Base-by-base conservation (phyloP, 1,140 invertebrate species). In the Delia radicum region DNA sequence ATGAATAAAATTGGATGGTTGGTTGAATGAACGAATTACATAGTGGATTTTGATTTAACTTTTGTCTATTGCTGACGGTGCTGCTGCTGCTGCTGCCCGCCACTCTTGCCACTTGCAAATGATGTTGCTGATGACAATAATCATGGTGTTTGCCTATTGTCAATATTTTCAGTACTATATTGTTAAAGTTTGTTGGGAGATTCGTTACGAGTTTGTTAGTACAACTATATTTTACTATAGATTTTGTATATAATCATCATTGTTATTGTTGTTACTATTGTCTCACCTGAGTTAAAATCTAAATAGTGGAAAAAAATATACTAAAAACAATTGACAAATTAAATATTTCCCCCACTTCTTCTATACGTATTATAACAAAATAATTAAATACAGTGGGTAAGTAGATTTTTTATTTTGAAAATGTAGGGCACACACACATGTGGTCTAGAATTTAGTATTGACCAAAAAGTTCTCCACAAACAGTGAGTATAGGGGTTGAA, bases 251-350 rank as follows among this genome's bases (percentile, higher is more conserved):
- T 8, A 42, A 42, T 42, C 27, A 10, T 33, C 27, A 10, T 33
- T 69, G 65, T 21, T 69, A 21, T 69, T 69, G 29, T 31, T 33
- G 31, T 69, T 33, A 69, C 65, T 67, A 15, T 18, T 67, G 46
- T 61, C 73, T 74, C 73, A 74, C 48, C 27, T 63, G 73, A 74
- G 73, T 63, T 21, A 61, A 61, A 74, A 74, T 62, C 73, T 74
- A 74, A 74, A 74, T 74, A 46, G 42, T 74, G 73, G 48, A 46
- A 72, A 76, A n/a, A n/a, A n/a, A n/a, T n/a, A 73, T 61, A 76
- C 21, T n/a, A 62, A 74, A 63, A 10, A 26, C 0, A 74, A n/a
- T 31, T 26, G 62, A 12, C 37, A 28, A 26, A 33, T 21, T 33
- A 69, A 37, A 37, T 55, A 55, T 55, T 55, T 2, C 5, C 48